Evolutionary conservation across 2,888 invertebrate species (phyloP).

Genomic region (Ochropleura leucogaster): DNA sequence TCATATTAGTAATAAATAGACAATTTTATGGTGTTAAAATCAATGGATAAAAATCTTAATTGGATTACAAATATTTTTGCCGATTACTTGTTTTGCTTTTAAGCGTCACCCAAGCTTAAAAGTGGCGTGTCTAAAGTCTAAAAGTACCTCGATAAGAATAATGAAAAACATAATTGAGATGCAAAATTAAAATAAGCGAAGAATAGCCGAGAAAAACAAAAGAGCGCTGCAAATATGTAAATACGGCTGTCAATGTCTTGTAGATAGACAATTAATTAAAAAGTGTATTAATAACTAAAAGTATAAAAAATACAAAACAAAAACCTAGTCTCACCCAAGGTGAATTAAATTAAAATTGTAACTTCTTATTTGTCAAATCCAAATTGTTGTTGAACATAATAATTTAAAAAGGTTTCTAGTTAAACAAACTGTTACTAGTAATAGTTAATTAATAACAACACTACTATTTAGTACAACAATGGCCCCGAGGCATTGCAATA

Average conservation of each 20-base stretch:
- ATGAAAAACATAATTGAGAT: slow-evolving; percentile 29
- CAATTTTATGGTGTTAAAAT: not conserved
- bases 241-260: slow-evolving; percentile 14
- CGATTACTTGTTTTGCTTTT: not conserved
- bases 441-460: not conserved
- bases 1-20: not conserved
- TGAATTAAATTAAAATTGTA: too few species aligned
- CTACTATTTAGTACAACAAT: slow-evolving; percentile 23
- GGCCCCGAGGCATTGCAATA: slow-evolving; percentile 3
- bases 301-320: not conserved
- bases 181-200: slow-evolving; percentile 22
- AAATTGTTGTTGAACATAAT: not conserved
- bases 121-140: not conserved
- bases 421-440: not conserved
- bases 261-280: slow-evolving; percentile 17
- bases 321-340: not conserved
- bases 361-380: not conserved
- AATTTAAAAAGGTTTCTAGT: not conserved
- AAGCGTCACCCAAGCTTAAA: not conserved
- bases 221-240: slow-evolving; percentile 31
- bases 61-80: not conserved
- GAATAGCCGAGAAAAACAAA: slow-evolving; percentile 28
- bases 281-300: not conserved
- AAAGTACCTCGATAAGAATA: slow-evolving; percentile 12
- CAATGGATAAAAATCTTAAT: not conserved